Conservation (phyloP, 2,113 vertebrate genomes). For the Pithys albifrons region DNA sequence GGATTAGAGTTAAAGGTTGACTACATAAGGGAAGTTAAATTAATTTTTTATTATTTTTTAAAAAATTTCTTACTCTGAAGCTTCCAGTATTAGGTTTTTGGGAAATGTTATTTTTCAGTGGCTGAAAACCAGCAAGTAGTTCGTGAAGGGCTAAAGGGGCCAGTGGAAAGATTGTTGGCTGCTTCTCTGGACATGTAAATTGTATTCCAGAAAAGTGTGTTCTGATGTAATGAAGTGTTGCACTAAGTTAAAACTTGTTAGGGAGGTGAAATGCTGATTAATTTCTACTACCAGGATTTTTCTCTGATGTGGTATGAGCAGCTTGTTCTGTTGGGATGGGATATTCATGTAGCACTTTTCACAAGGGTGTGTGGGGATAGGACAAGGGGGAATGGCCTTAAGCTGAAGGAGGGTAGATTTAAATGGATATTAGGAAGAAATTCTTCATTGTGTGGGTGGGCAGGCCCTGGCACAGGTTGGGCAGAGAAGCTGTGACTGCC, state of each 20-base stretch:
- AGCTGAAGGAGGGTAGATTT: neutral
- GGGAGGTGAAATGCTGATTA: neutral
- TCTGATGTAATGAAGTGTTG: neutral
- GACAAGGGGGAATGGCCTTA: neutral
- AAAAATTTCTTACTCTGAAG: neutral
- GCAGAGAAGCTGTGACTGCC: neutral
- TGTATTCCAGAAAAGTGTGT: neutral
- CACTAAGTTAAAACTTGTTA: neutral
- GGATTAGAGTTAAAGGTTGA: neutral
- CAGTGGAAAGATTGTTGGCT: neutral
- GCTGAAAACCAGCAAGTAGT: neutral
- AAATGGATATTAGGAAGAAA: neutral
- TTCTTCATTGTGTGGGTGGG: neutral
- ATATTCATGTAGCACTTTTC: neutral
- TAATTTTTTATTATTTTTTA: neutral
- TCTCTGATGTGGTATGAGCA: neutral
- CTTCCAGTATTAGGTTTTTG: neutral
- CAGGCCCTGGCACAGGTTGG: neutral
- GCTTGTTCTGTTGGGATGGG: neutral
- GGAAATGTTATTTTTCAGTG: neutral
- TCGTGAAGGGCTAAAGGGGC: neutral
- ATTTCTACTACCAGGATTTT: neutral
- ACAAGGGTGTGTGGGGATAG: too few relatives aligned
- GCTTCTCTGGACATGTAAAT: neutral
- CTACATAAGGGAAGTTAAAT: neutral